Evolutionary conservation across 1,140 invertebrate genomes (phyloP).

Genomic region (Scylla paramamosain): DNA sequence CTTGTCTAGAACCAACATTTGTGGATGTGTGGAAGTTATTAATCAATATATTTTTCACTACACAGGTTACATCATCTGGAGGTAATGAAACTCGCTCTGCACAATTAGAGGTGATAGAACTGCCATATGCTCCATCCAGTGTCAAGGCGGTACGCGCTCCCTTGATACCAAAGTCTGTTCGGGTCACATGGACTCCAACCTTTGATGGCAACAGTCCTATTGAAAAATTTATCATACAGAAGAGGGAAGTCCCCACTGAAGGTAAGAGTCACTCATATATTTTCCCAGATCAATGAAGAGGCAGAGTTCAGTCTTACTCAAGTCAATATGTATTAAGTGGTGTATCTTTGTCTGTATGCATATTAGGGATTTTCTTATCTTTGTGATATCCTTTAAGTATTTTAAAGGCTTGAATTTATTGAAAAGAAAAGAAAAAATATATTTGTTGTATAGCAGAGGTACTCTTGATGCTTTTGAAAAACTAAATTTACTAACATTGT

Average conservation of each 20-base stretch:
- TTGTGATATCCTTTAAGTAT: too few species aligned
- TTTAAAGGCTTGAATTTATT: too few species aligned
- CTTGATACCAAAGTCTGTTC: slow-evolving; percentile 83
- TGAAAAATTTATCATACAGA: slow-evolving; percentile 95
- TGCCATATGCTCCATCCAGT: slow-evolving; percentile 94
- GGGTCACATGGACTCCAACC: slow-evolving; percentile 95
- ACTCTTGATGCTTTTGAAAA: slow-evolving; percentile 79
- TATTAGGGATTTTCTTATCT: background rate
- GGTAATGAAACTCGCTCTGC: slow-evolving; percentile 95
- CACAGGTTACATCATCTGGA: slow-evolving; percentile 89
- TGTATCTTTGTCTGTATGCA: background rate
- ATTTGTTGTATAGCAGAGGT: too few species aligned
- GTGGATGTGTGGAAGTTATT: too few species aligned
- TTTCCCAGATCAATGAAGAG: background rate
- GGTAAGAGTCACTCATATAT: slow-evolving; percentile 50
- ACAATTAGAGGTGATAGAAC: slow-evolving; percentile 92
- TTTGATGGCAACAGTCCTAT: slow-evolving; percentile 99
- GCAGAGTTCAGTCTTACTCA: background rate
- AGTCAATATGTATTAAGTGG: too few species aligned
- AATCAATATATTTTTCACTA: background rate
- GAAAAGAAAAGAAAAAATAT: too few species aligned
- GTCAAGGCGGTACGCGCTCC: slow-evolving; percentile 86
- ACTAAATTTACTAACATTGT: background rate
- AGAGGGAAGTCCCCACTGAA: slow-evolving; percentile 86
- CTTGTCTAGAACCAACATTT: too few species aligned